These are phyloP conservation scores for Bubo bubo DNA, from an alignment of 2,113 vertebrate genomes.

Conservation along the genomic window DNA sequence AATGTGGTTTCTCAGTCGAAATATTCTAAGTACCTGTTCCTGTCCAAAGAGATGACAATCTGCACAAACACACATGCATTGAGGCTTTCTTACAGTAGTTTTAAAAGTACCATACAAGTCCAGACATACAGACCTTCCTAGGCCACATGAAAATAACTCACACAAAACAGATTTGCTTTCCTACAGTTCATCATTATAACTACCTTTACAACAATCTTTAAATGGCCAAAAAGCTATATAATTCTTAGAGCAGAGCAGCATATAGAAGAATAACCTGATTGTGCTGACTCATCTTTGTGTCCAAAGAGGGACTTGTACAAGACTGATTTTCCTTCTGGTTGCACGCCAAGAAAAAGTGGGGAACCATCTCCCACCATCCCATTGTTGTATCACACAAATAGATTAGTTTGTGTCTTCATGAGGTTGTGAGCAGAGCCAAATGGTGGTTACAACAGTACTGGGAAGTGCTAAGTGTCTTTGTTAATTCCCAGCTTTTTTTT, in stretches of 20 bases:
- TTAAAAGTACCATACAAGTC: not conserved
- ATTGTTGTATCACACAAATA: not conserved
- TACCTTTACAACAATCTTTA: not conserved
- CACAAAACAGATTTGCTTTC: not conserved
- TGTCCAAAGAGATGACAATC: not conserved
- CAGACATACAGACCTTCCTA: not conserved
- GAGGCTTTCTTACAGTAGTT: not conserved
- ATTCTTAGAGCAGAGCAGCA: not conserved
- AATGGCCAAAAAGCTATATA: not conserved
- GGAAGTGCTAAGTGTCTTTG: not conserved
- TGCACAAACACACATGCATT: not conserved
- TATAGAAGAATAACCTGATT: not conserved
- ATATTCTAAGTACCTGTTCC: not conserved
- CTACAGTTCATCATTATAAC: not conserved
- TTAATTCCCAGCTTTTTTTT: not conserved
- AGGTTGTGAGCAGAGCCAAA: not conserved
- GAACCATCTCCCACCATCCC: not conserved
- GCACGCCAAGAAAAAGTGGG: not conserved
- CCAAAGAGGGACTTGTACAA: not conserved
- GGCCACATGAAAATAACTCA: not conserved
- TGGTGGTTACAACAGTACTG: not conserved
- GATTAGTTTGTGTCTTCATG: not conserved
- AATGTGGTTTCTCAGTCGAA: not conserved
- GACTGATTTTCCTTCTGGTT: not conserved
- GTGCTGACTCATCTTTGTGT: not conserved